These are phyloP conservation scores for Ctenosaura bakeri DNA, from an alignment of 2,797 vertebrate genomes.

Conservation along the genomic window DNA sequence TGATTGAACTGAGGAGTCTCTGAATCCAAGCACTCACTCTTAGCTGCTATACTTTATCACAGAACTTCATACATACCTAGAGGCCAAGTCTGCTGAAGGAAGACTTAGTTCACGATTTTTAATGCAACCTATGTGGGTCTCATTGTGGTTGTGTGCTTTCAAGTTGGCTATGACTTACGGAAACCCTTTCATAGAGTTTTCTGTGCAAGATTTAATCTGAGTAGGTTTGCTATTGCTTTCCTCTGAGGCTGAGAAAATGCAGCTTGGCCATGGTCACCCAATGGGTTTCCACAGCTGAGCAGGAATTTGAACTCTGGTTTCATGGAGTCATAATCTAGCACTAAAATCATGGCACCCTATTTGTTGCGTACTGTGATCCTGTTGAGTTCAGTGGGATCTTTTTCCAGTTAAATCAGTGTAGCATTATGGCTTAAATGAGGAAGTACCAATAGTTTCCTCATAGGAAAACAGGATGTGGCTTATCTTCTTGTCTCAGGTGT, in stretches of 20 bases:
- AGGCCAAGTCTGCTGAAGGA: background rate
- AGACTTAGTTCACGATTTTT: background rate
- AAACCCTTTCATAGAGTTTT: too few species aligned
- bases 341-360: background rate
- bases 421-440: background rate
- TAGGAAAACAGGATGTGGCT: background rate
- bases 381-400: background rate
- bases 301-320: too few species aligned
- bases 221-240: too few species aligned
- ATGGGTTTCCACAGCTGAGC: too few species aligned
- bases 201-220: too few species aligned
- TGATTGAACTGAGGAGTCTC: background rate
- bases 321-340: background rate
- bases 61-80: background rate
- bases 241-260: too few species aligned
- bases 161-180: too few species aligned
- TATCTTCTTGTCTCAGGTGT: conserved; percentile 84
- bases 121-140: background rate
- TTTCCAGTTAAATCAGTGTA: background rate
- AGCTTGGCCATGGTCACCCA: too few species aligned
- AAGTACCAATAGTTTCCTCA: background rate
- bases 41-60: background rate
- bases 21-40: background rate
- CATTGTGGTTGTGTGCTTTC: too few species aligned
- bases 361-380: background rate